Percentiles rank a stretch among this genome's conserved stretches.
Evolutionary conservation across 2,888 invertebrate species (phyloP).

Genomic region (Trissolcus brochymenae): DNA sequence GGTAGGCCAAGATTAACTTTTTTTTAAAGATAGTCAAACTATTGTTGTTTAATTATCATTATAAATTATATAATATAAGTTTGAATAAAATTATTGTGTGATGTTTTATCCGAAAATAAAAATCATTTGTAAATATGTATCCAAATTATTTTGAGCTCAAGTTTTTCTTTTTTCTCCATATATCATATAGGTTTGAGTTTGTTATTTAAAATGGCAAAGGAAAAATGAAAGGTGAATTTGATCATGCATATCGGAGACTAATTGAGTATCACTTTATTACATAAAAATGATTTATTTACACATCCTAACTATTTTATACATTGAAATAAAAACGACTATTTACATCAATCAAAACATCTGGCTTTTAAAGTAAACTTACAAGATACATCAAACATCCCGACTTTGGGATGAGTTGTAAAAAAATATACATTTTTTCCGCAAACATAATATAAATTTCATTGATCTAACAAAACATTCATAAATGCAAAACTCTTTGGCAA

Average conservation of each 20-base stretch:
- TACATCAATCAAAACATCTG: constrained; percentile 30
- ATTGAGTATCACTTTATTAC: constrained; percentile 44
- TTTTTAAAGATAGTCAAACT: constrained; percentile 9
- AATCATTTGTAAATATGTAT: neutral
- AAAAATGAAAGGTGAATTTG: neutral
- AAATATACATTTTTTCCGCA: constrained; percentile 31
- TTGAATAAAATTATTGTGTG: no score
- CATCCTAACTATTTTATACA: constrained; percentile 42
- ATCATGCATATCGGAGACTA: neutral
- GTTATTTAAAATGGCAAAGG: no score
- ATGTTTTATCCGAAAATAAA: no score
- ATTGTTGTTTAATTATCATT: neutral
- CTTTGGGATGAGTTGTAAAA: constrained; percentile 12
- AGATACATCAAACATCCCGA: constrained; percentile 7
- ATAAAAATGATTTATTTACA: constrained; percentile 50
- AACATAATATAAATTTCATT: constrained; percentile 37
- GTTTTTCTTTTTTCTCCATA: neutral
- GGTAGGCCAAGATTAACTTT: constrained; percentile 79
- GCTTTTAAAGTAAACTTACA: constrained; percentile 6
- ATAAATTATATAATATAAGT: neutral
- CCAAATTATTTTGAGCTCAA: neutral
- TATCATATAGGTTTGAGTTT: neutral
- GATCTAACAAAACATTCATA: constrained; percentile 37
- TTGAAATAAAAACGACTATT: constrained; percentile 35
- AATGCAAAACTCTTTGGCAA: constrained; percentile 49